A percentile compares a stretch with the other conserved stretches of the same genome.
Evolutionary conservation across 64 coral and sea anemone species (phyloP).

Genomic region (Actinia equina): DNA sequence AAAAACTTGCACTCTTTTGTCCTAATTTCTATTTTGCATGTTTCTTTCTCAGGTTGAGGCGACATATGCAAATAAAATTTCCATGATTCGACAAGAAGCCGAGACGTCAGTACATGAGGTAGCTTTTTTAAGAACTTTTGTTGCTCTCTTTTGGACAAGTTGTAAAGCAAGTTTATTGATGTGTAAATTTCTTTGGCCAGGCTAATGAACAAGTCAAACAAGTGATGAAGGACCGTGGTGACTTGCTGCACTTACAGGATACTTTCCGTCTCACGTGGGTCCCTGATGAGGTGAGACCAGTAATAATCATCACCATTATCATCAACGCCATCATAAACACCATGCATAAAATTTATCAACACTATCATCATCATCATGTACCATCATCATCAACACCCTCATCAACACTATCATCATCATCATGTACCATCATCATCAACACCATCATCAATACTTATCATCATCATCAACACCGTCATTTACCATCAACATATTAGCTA

Average conservation of each 20-base stretch:
- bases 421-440: too few species aligned
- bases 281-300: slow-evolving; percentile 75
- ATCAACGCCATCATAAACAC: too few species aligned
- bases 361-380: too few species aligned
- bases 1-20: neutral
- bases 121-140: neutral
- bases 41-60: slow-evolving; percentile 76
- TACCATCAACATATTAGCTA: too few species aligned
- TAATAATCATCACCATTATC: neutral
- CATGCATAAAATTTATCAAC: too few species aligned
- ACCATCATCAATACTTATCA: too few species aligned
- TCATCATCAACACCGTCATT: too few species aligned
- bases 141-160: neutral
- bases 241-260: slow-evolving; percentile 81
- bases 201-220: slow-evolving; percentile 70
- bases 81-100: slow-evolving; percentile 88
- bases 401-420: too few species aligned
- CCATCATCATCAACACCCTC: too few species aligned
- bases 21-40: neutral
- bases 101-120: slow-evolving; percentile 85
- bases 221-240: slow-evolving; percentile 66
- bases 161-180: too few species aligned
- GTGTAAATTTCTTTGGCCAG: neutral
- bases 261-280: slow-evolving; percentile 91
- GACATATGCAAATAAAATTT: slow-evolving; percentile 82